Evolutionary conservation across 2,888 invertebrate genomes (phyloP).

Genomic region (Drosophila fungiperda): DNA sequence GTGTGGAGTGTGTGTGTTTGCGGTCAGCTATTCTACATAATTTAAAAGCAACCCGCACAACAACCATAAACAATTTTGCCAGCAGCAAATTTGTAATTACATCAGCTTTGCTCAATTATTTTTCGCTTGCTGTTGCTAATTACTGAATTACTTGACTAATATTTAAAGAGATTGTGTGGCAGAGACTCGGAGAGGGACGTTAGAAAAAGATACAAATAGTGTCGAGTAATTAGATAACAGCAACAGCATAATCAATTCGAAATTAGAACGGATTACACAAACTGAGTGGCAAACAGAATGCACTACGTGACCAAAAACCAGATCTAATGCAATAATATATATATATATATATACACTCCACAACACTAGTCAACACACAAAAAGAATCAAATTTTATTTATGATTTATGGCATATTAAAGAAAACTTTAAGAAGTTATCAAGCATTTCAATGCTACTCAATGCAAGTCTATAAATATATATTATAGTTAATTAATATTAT

Average conservation of each 20-base stretch:
- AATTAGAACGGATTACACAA: conserved; percentile 52
- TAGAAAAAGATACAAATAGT: neutral
- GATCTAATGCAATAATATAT: conserved; percentile 7
- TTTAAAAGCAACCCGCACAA: neutral
- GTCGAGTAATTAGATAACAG: conserved; percentile 29
- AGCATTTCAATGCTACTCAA: neutral
- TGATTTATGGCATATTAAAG: neutral
- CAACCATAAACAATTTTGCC: neutral
- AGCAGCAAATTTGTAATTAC: conserved; percentile 35
- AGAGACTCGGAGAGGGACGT: neutral
- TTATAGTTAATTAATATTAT: neutral
- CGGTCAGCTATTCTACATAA: conserved; percentile 57
- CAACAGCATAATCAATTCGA: conserved; percentile 57
- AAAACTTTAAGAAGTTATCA: neutral
- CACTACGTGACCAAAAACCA: conserved; percentile 44
- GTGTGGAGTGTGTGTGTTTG: conserved; percentile 2
- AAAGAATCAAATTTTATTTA: neutral
- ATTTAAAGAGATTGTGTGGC: conserved; percentile 10
- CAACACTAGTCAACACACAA: conserved; percentile 11
- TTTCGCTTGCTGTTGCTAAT: conserved; percentile 26
- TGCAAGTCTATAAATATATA: neutral
- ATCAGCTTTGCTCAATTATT: conserved; percentile 27
- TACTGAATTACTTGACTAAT: conserved; percentile 30
- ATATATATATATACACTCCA: no score
- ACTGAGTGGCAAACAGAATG: conserved; percentile 40